A percentile compares a stretch with the other conserved stretches of the same genome.
Conservation (phyloP, 2,113 vertebrate species). For the Monopterus albus region DNA sequence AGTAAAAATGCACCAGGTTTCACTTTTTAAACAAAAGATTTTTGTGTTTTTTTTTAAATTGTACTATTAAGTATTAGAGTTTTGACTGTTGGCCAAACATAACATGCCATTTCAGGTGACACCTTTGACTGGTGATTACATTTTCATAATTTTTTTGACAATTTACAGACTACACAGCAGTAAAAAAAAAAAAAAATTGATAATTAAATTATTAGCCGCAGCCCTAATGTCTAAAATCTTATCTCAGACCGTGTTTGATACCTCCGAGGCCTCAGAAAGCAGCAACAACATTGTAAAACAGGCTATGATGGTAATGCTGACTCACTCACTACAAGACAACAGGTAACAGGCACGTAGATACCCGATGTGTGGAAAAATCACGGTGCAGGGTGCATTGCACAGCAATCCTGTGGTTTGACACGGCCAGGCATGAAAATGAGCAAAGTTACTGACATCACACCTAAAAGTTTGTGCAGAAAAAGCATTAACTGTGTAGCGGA, state of each 20-base stretch:
- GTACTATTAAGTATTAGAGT: too few species aligned
- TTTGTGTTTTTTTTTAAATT: too few species aligned
- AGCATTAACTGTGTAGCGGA: slow-evolving; percentile 45
- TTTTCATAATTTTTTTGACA: too few species aligned
- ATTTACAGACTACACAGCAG: too few species aligned
- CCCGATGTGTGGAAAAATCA: slow-evolving; percentile 59
- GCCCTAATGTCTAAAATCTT: background rate
- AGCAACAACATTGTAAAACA: slow-evolving; percentile 4
- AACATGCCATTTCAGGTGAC: too few species aligned
- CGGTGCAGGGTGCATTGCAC: slow-evolving; percentile 28
- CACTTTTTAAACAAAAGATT: too few species aligned
- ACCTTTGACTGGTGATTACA: too few species aligned
- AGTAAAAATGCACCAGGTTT: too few species aligned
- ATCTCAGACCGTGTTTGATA: background rate
- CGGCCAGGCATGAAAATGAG: slow-evolving; percentile 24
- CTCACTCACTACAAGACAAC: slow-evolving; percentile 50
- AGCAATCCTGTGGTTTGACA: slow-evolving; percentile 45
- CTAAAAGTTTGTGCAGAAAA: slow-evolving; percentile 52
- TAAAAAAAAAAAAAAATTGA: background rate
- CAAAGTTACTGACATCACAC: slow-evolving; percentile 53
- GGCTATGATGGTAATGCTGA: slow-evolving; percentile 38
- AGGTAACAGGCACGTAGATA: slow-evolving; percentile 59
- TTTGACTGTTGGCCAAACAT: too few species aligned
- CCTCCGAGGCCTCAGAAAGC: slow-evolving; percentile 2
- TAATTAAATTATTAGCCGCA: background rate